Evolutionary conservation across 2,113 vertebrate species (phyloP).

Genomic region (Eulemur macaco): DNA sequence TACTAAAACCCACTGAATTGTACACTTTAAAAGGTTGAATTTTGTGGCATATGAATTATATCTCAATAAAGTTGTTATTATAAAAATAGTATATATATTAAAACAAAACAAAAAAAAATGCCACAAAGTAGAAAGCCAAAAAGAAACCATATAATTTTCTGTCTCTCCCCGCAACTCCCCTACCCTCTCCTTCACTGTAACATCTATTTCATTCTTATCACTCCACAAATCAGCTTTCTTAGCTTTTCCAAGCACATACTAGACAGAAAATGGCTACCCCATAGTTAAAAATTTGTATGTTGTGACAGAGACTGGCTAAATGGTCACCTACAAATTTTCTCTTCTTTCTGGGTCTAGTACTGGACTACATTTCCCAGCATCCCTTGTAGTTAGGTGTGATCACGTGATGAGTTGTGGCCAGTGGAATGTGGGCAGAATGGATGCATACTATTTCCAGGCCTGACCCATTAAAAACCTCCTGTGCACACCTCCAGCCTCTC

Average conservation of each 20-base stretch:
- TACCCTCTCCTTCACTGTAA: neutral
- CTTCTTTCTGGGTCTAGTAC: neutral
- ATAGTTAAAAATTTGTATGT: neutral
- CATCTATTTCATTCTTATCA: neutral
- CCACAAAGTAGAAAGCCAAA: neutral
- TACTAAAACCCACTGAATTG: neutral
- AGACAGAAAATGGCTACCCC: neutral
- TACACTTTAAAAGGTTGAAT: neutral
- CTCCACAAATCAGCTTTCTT: neutral
- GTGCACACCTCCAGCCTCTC: neutral
- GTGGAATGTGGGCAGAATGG: neutral
- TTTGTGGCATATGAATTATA: neutral
- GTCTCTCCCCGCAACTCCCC: neutral
- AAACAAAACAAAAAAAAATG: conserved; percentile 16
- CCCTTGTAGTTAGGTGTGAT: neutral
- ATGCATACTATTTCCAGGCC: neutral
- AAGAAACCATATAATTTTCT: neutral
- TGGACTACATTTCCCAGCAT: neutral
- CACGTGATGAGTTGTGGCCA: neutral
- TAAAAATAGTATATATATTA: neutral
- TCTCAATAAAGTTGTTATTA: conserved; percentile 24
- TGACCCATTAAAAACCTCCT: neutral
- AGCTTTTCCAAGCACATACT: neutral
- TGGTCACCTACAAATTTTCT: neutral
- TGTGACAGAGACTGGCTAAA: neutral